A percentile compares a stretch with the other conserved stretches of the same genome.
Evolutionary conservation across 2,888 invertebrate genomes (phyloP).

Genomic region (Nomada flava): DNA sequence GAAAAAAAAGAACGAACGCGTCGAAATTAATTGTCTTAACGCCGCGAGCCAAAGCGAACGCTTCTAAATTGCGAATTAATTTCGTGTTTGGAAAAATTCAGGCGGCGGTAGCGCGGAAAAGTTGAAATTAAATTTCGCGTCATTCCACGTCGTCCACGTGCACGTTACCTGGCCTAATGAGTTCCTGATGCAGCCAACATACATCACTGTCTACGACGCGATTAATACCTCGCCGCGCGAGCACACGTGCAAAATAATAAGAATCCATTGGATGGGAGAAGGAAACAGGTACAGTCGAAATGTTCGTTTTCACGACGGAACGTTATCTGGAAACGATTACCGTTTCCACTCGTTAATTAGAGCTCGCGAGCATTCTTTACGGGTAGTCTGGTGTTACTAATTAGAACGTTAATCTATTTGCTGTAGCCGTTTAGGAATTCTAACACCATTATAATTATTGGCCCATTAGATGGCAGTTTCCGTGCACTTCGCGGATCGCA

Average conservation of each 20-base stretch:
- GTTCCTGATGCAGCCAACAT: conserved; percentile 70
- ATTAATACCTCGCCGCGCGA: conserved; percentile 57
- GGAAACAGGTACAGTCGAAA: not conserved
- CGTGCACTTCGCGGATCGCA: not conserved
- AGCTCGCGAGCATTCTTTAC: not conserved
- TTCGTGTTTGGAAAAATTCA: not conserved
- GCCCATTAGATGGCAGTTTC: not conserved
- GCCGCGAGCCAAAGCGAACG: not conserved
- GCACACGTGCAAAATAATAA: conserved; percentile 32
- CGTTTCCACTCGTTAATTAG: conserved; percentile 17
- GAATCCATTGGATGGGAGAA: not conserved
- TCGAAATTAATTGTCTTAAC: not conserved
- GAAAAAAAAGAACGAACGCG: not conserved
- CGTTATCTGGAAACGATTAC: conserved; percentile 1
- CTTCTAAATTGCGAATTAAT: conserved; percentile 29
- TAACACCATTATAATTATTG: conserved; percentile 16
- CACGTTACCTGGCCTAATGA: conserved; percentile 63
- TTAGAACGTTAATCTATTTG: not conserved
- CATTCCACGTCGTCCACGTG: conserved; percentile 37
- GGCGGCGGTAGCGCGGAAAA: conserved; percentile 37
- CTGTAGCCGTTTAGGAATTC: not conserved
- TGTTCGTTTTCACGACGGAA: not conserved
- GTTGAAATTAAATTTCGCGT: conserved; percentile 68
- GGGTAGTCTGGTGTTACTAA: not conserved
- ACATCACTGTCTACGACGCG: conserved; percentile 69